Conservation (phyloP, 2,113 vertebrate genomes). For the Passer montanus region DNA sequence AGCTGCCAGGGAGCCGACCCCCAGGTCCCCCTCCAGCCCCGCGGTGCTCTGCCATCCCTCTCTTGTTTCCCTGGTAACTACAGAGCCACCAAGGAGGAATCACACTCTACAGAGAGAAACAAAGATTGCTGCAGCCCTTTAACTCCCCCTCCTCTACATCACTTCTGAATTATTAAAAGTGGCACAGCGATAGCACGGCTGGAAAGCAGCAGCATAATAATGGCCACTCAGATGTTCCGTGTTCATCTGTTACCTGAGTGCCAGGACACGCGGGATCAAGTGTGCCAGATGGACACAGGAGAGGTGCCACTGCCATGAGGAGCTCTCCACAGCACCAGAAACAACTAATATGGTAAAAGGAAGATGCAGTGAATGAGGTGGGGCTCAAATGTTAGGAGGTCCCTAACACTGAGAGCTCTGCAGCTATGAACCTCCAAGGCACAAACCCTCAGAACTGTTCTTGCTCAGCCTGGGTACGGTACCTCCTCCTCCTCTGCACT, state of each 20-base stretch:
- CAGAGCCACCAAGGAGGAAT: slow-evolving; percentile 46
- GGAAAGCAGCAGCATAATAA: background rate
- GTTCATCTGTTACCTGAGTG: background rate
- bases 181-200: background rate
- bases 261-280: rapidly evolving
- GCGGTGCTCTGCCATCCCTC: slow-evolving; percentile 12
- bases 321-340: background rate
- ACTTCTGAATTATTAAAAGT: slow-evolving; percentile 62
- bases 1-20: background rate
- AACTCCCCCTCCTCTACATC: slow-evolving; percentile 25
- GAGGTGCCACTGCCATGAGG: background rate
- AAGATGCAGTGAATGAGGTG: background rate
- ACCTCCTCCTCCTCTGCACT: background rate
- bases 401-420: background rate
- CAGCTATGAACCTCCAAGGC: background rate
- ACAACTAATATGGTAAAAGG: background rate
- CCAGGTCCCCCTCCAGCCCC: background rate
- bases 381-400: background rate
- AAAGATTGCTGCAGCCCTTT: slow-evolving; percentile 44
- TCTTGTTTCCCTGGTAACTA: slow-evolving; percentile 69
- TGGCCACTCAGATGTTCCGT: background rate
- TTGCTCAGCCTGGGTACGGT: background rate
- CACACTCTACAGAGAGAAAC: background rate
- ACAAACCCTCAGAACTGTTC: background rate
- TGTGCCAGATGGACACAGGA: background rate